Percentiles rank a stretch among this genome's conserved stretches.
These are phyloP conservation scores for Brassicogethes aeneus DNA, from an alignment of 2,888 invertebrate species.

Conservation along the genomic window DNA sequence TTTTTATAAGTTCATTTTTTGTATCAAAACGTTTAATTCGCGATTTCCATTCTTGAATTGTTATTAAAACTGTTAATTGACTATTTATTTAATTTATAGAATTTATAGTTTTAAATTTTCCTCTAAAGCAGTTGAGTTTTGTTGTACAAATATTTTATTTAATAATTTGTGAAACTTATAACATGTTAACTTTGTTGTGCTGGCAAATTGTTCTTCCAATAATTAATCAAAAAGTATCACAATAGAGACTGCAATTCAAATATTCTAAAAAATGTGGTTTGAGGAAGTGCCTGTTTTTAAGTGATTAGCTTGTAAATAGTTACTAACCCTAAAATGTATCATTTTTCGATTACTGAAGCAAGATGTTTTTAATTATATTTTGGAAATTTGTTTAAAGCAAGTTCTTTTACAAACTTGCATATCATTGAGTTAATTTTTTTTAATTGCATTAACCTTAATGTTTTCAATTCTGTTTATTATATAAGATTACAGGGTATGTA, in stretches of 20 bases:
- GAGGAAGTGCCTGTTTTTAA: neutral
- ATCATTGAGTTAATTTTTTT: too few relatives aligned
- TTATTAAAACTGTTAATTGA: neutral
- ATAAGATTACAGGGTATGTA: too few relatives aligned
- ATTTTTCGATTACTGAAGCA: too few relatives aligned
- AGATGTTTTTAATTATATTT: too few relatives aligned
- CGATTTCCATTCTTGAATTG: neutral
- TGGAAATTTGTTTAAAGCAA: too few relatives aligned
- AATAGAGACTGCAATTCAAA: neutral
- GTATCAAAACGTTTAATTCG: too few relatives aligned
- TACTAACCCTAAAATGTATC: neutral
- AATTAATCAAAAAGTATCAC: neutral
- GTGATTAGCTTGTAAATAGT: constrained; percentile 1
- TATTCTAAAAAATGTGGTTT: neutral
- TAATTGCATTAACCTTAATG: too few relatives aligned
- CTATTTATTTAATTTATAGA: constrained; percentile 1
- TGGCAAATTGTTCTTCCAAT: neutral
- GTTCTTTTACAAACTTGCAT: too few relatives aligned
- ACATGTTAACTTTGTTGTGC: neutral
- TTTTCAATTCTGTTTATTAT: too few relatives aligned
- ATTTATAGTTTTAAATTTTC: neutral
- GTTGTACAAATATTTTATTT: neutral
- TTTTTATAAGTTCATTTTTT: neutral
- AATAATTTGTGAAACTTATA: neutral
- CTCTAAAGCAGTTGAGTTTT: neutral